These are phyloP conservation scores for Conomelus anceps DNA, from an alignment of 2,888 invertebrate species.

Conservation along the genomic window DNA sequence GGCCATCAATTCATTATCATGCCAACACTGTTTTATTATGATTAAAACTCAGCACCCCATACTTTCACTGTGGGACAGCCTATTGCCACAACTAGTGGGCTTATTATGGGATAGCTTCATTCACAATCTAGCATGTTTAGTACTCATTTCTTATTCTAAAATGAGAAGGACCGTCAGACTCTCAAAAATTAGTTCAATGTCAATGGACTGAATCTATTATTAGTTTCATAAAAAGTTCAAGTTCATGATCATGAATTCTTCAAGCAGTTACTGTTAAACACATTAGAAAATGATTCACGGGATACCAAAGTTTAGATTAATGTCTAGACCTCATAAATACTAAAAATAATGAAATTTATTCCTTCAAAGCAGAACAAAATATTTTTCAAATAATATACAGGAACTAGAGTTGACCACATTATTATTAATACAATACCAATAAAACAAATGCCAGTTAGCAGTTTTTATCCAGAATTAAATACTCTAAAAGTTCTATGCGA, in stretches of 20 bases:
- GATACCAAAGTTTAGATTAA: too few species aligned
- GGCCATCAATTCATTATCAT: not conserved
- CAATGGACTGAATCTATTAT: not conserved
- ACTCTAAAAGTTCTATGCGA: too few species aligned
- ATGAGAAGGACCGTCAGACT: not conserved
- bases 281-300: too few species aligned
- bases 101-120: not conserved
- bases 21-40: not conserved
- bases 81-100: not conserved
- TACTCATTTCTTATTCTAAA: not conserved
- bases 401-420: too few species aligned
- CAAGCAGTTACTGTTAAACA: too few species aligned
- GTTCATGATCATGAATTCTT: not conserved
- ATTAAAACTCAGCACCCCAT: conserved; percentile 9
- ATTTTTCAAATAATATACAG: too few species aligned
- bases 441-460: too few species aligned
- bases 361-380: too few species aligned
- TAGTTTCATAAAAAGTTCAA: not conserved
- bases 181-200: not conserved
- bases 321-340: too few species aligned
- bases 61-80: not conserved
- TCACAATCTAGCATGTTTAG: not conserved
- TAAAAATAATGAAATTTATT: too few species aligned
- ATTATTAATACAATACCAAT: too few species aligned
- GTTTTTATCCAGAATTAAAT: too few species aligned